phyloP scores from a whole-genome alignment of 2,797 vertebrate genomes.

The Falco cherrug region DNA sequence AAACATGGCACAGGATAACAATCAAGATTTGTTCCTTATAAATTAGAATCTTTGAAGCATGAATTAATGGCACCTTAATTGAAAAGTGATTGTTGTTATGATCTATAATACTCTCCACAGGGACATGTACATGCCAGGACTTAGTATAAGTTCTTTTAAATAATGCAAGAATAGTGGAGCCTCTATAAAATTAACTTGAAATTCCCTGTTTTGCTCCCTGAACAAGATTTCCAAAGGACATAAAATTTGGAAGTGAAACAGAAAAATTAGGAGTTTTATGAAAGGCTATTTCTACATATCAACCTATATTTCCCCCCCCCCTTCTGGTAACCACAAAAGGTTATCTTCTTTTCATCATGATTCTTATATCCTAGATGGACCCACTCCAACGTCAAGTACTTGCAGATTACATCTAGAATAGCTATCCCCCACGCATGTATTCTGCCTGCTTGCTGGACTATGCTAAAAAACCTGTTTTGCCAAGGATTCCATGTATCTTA shows the following conservation, averaged over 20 bases:
- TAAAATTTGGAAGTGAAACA: background rate
- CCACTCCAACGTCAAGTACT: background rate
- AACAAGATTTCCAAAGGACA: background rate
- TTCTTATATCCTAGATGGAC: background rate
- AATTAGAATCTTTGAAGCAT: background rate
- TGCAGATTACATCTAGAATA: background rate
- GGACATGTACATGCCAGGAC: background rate
- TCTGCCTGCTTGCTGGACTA: background rate
- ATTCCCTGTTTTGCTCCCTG: background rate
- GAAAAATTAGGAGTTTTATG: background rate
- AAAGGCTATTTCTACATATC: background rate
- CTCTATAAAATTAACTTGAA: background rate
- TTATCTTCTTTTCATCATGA: background rate
- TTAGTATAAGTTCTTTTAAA: background rate
- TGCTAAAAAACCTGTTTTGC: background rate
- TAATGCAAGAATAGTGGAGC: background rate
- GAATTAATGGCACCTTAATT: background rate
- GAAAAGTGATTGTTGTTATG: background rate
- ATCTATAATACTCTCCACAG: background rate
- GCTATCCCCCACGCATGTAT: background rate
- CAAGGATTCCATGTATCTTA: slow-evolving; percentile 28
- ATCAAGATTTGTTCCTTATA: background rate
- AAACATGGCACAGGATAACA: background rate
- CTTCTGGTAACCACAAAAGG: background rate
- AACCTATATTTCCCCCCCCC: background rate